These are phyloP conservation scores for Pavo muticus DNA, from an alignment of 2,113 vertebrate genomes.

Conservation along the genomic window DNA sequence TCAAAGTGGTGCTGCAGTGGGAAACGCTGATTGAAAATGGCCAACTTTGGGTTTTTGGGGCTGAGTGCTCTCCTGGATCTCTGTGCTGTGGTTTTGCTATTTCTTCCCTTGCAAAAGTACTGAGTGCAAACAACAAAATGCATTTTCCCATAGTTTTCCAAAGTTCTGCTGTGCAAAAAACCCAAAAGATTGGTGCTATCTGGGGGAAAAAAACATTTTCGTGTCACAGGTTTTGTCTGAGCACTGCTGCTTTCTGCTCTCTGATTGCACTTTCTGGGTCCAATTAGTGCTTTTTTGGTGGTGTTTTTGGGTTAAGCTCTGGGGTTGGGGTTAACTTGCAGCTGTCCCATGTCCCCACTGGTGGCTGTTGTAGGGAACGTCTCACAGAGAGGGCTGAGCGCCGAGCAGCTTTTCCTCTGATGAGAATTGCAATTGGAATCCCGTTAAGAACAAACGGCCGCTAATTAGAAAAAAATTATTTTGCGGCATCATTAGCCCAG, in stretches of 20 bases:
- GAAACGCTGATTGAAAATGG: neutral
- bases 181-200: neutral
- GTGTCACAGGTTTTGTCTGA: neutral
- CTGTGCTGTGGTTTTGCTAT: neutral
- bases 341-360: too few species aligned
- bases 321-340: neutral
- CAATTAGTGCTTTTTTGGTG: neutral
- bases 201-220: neutral
- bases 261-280: too few species aligned
- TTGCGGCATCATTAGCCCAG: conserved; percentile 28
- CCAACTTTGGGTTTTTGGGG: neutral
- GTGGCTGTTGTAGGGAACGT: neutral
- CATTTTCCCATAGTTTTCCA: neutral
- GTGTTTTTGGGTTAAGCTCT: neutral
- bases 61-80: neutral
- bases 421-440: conserved; percentile 36
- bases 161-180: neutral
- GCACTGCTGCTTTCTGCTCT: neutral
- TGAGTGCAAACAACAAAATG: neutral
- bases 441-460: conserved; percentile 45
- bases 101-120: neutral
- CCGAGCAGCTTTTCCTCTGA: conserved; percentile 15
- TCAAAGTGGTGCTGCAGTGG: neutral
- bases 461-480: conserved; percentile 49
- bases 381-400: neutral